phyloP scores from a whole-genome alignment of 2,113 vertebrate species.

The Phyllopteryx taeniolatus region DNA sequence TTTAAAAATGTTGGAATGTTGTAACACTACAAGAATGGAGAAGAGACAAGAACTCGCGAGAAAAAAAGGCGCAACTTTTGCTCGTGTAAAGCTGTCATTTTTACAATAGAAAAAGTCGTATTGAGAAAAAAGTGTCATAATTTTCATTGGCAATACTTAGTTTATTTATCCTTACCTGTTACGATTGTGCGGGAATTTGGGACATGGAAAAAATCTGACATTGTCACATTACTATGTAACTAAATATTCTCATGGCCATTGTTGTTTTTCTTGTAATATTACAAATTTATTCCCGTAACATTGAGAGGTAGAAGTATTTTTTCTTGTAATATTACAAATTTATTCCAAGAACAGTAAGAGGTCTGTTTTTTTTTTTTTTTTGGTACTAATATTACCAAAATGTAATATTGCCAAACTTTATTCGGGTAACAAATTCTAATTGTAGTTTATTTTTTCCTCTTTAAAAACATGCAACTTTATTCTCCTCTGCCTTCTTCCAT shows the following conservation, averaged over 20 bases:
- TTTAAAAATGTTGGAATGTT: background rate
- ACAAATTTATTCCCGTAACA: background rate
- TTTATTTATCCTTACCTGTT: too few species aligned
- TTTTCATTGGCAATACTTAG: background rate
- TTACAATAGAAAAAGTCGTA: background rate
- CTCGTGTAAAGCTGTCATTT: background rate
- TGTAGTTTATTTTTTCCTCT: too few species aligned
- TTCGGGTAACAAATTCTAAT: background rate
- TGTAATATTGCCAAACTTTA: background rate
- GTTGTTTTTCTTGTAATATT: background rate
- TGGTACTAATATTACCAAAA: too few species aligned
- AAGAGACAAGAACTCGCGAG: background rate
- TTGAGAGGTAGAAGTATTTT: background rate
- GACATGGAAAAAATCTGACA: background rate
- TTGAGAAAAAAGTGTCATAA: background rate
- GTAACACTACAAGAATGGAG: background rate
- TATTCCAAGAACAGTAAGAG: background rate
- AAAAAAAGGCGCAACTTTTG: background rate
- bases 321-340: background rate
- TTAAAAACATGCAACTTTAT: too few species aligned
- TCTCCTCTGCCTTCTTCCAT: background rate
- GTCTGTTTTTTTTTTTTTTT: background rate
- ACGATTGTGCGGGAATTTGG: too few species aligned
- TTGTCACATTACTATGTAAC: background rate
- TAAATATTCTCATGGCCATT: background rate